Evolutionary conservation across 1,140 invertebrate species (phyloP).

Genomic region (Coptotermes formosanus): DNA sequence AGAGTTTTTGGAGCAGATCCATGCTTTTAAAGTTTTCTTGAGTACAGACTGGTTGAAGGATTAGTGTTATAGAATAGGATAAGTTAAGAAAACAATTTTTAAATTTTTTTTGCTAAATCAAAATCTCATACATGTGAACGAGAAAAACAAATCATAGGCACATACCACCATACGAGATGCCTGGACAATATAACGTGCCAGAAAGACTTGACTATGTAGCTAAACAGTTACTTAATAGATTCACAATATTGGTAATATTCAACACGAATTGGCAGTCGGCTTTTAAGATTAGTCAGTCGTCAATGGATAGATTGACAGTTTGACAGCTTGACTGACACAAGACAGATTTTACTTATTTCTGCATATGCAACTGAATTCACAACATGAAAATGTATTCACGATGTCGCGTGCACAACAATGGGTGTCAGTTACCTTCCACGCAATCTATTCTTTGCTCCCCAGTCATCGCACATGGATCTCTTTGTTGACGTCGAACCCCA

Average conservation of each 20-base stretch:
- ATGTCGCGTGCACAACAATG: conserved; percentile 10
- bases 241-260: background rate
- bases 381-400: background rate
- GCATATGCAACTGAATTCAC: background rate
- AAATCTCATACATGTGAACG: no score
- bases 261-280: background rate
- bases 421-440: conserved; percentile 13
- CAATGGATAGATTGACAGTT: background rate
- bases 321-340: background rate
- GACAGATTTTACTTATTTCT: background rate
- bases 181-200: no score
- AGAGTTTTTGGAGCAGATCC: no score
- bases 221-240: no score
- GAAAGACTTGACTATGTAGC: no score
- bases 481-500: background rate
- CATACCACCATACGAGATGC: no score
- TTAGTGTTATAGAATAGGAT: no score
- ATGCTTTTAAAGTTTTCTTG: no score
- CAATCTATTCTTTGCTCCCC: background rate
- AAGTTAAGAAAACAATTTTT: no score
- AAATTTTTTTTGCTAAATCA: no score
- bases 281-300: background rate
- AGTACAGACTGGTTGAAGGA: no score
- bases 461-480: background rate
- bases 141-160: no score